Conservation (phyloP, 1,140 invertebrate species). For the Colletes gigas region DNA sequence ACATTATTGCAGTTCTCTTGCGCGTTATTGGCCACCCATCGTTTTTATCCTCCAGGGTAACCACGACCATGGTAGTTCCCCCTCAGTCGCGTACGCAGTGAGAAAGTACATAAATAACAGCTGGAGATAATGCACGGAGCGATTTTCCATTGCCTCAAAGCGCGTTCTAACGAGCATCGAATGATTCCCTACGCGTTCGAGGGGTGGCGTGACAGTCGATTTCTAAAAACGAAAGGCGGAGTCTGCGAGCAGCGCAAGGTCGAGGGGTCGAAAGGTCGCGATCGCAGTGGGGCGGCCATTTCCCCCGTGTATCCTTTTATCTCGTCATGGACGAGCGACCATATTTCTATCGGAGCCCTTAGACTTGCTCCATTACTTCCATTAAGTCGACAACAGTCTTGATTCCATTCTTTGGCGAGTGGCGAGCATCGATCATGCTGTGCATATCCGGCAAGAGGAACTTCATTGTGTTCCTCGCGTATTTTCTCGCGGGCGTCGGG, state of each 20-base stretch:
- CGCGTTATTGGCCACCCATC: neutral
- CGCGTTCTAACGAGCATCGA: neutral
- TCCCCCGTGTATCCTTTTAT: constrained; percentile 20
- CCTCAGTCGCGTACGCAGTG: neutral
- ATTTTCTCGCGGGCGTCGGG: neutral
- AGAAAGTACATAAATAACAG: neutral
- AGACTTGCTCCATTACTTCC: constrained; percentile 21
- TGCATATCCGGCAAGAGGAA: neutral
- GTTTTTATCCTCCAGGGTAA: neutral
- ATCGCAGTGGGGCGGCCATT: neutral
- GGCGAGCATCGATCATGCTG: constrained; percentile 26
- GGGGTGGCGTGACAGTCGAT: neutral
- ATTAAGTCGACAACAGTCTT: constrained; percentile 22
- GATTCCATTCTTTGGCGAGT: constrained; percentile 16
- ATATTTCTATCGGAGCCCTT: constrained; percentile 31
- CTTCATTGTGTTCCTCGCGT: neutral
- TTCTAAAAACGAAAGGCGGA: neutral
- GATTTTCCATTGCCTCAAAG: neutral
- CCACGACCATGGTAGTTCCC: neutral
- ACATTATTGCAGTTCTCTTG: neutral
- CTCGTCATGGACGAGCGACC: neutral
- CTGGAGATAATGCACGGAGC: neutral
- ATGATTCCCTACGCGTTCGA: neutral
- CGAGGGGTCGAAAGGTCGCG: constrained; percentile 19
- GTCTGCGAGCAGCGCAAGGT: neutral